Base-by-base conservation (phyloP, 2,888 invertebrate species). In the Thymelicus acteon region DNA sequence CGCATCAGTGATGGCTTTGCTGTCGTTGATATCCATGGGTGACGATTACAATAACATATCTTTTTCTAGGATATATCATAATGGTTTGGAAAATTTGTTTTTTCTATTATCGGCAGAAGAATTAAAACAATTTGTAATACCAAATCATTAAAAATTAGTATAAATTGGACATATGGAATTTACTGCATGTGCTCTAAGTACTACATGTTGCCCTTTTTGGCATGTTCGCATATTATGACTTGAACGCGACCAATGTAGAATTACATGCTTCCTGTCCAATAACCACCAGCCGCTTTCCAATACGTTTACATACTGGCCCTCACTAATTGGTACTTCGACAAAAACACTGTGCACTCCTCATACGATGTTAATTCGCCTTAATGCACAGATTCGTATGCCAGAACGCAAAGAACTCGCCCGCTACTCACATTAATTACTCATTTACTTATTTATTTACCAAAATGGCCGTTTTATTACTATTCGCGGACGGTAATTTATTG, bases 311-410 rank as follows among this genome's bases (percentile, higher is more conserved):
- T 73, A 73, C 69, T 66, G 72, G 73, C 73, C 77, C 69, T 76
- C 85, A 79, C 87, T 89, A 88, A 89, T 89, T 89, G 87, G 85
- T 80, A 76, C 68, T 75, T 72, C 77, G 72, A 75, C 75, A 76
- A 83, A 82, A 83, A 88, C 54, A 77, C 75, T 73, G 72, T 73
- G 70, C 75, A 73, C 77, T 78, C 83, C 80, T 79, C 82, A 84
- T 82, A 79, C 69, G 78, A 84, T 85, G 87, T 81, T 89, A 89
- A 90, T 91, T 83, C 85, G 83, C 84, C 85, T 83, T 88, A 92
- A 92, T 90, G 82, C 83, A 85, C 82, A 88, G 89, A 93, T 93
- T 93, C 83, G 92, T 92, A 93, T 92, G 85, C 92, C 75, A 78
- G 80, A 80, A 78, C 78, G 82, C 77, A 79, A 76, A 76, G 77